These are phyloP conservation scores for Haemorhous mexicanus DNA, from an alignment of 2,113 vertebrate species.

Conservation along the genomic window DNA sequence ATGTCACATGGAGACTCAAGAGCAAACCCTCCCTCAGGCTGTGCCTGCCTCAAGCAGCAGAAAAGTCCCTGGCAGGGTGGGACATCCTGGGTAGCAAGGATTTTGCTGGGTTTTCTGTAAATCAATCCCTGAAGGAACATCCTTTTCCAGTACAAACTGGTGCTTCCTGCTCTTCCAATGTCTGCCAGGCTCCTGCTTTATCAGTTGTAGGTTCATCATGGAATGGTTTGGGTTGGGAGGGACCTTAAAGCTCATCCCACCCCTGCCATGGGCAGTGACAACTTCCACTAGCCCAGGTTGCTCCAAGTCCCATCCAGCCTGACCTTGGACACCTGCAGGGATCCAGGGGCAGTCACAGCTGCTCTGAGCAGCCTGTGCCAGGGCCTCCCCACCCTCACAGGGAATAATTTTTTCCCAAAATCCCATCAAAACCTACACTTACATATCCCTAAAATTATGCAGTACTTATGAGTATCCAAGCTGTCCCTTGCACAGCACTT, in stretches of 20 bases:
- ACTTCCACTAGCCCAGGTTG: rapidly evolving
- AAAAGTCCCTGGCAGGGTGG: background rate
- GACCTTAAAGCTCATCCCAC: background rate
- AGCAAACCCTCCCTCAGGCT: background rate
- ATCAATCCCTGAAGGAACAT: background rate
- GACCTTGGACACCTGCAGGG: background rate
- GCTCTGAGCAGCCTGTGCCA: background rate
- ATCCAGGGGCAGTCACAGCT: background rate
- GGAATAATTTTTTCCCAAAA: background rate
- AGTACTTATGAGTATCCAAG: background rate
- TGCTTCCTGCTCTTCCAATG: background rate
- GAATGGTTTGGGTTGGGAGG: background rate
- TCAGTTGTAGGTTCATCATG: background rate
- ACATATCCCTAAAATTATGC: background rate
- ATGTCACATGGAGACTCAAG: background rate
- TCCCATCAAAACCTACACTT: background rate
- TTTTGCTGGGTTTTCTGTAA: background rate
- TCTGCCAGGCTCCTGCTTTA: background rate
- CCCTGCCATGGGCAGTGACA: background rate
- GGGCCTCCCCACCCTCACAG: background rate
- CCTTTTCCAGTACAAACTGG: background rate
- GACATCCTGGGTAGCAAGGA: background rate
- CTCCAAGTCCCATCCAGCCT: rapidly evolving
- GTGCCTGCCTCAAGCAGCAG: background rate
- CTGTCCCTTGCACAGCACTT: rapidly evolving